Evolutionary conservation across 2,888 invertebrate species (phyloP).

Genomic region (Glyphotaelius pellucidus): DNA sequence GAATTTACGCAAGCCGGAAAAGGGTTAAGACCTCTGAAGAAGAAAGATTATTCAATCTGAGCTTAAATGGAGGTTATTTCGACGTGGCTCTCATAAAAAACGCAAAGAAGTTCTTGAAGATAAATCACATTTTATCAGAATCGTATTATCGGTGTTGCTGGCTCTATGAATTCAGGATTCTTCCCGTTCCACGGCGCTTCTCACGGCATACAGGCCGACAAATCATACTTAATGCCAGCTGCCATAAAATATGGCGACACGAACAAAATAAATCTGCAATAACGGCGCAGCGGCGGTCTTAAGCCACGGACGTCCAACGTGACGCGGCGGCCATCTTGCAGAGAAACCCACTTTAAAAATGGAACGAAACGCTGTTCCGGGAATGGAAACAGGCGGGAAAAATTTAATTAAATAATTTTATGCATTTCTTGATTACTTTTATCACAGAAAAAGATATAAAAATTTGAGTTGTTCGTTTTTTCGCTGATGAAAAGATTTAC

Average conservation of each 20-base stretch:
- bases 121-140: slow-evolving; percentile 2
- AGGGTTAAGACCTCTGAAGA: background rate
- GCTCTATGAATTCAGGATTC: slow-evolving; percentile 7
- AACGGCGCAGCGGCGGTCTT: slow-evolving; percentile 39
- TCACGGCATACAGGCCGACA: slow-evolving; percentile 52
- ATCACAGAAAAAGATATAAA: background rate
- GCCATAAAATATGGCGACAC: slow-evolving; percentile 59
- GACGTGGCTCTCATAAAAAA: background rate
- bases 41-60: too few relatives aligned
- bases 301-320: slow-evolving; percentile 35
- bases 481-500: background rate
- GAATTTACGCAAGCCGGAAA: background rate
- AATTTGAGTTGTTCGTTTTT: background rate
- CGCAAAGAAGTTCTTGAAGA: background rate
- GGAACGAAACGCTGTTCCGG: background rate
- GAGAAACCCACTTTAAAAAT: background rate
- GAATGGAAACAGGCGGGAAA: background rate
- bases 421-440: background rate
- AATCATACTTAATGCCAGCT: slow-evolving; percentile 63
- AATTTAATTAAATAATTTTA: background rate
- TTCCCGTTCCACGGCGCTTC: background rate
- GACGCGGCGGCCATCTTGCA: slow-evolving; percentile 48
- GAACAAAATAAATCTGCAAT: slow-evolving; percentile 62
- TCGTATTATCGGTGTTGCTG: background rate
- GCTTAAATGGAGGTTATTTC: background rate